Percentiles rank a stretch among this genome's conserved stretches.
Conservation (phyloP, 2,888 invertebrate genomes). For the Agriopis aurantiaria region DNA sequence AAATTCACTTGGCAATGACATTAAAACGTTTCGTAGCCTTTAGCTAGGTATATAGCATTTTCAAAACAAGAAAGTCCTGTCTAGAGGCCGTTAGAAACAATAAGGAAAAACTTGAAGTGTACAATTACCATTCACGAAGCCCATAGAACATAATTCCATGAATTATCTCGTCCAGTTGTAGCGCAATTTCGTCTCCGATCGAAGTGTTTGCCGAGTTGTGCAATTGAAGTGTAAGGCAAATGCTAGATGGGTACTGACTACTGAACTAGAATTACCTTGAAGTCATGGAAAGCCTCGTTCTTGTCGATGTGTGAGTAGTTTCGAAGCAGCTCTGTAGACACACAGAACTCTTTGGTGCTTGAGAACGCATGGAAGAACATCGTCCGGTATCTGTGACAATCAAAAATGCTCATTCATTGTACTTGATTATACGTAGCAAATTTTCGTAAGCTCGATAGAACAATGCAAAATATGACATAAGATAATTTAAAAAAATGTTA, state of each 20-base stretch:
- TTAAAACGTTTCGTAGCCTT: neutral
- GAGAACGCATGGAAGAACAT: constrained; percentile 94
- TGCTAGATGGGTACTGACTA: constrained; percentile 18
- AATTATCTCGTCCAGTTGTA: constrained; percentile 1
- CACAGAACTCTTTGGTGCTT: constrained; percentile 92
- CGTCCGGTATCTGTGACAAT: constrained; percentile 86
- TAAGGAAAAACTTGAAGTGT: constrained; percentile 6
- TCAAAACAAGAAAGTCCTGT: constrained; percentile 17
- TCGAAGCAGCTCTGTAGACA: constrained; percentile 90
- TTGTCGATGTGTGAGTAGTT: constrained; percentile 90
- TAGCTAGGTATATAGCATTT: neutral
- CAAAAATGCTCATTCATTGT: constrained; percentile 25
- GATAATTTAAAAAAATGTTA: constrained; percentile 22
- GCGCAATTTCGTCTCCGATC: constrained; percentile 11
- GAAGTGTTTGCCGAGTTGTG: constrained; percentile 13
- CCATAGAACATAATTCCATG: neutral
- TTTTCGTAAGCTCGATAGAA: constrained; percentile 17
- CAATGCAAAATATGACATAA: constrained; percentile 37
- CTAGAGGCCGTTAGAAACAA: neutral
- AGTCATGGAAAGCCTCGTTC: constrained; percentile 89
- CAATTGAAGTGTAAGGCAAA: constrained; percentile 22
- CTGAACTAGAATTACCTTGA: constrained; percentile 82
- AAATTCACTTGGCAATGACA: constrained; percentile 11
- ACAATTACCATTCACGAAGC: neutral
- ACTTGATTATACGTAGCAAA: neutral